Base-by-base conservation (phyloP, 2,888 invertebrate genomes). In the Drepanosiphum platanoidis region DNA sequence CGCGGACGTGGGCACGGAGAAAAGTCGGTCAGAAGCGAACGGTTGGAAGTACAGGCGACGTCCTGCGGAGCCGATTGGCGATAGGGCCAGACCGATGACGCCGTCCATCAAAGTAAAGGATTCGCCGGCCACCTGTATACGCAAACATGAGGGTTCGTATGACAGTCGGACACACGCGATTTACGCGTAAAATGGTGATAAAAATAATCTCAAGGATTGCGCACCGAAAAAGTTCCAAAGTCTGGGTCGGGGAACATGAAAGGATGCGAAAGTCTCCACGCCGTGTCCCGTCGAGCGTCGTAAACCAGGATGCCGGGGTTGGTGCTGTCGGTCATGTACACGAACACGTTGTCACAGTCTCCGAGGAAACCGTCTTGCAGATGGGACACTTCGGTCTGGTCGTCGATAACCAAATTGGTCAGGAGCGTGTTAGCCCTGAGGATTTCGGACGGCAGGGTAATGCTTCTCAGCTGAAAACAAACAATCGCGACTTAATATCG, bases 211-310 rank as follows among this genome's bases (percentile, higher is more conserved):
- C 87, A 94, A 30, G 13, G 74, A 22, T 32, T n/a, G 61, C 79
- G 3, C 4, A 81, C 81, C 39, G 77, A 39, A 13, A 77, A 94
- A 87, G 93, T 93, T 0, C 94, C 93, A 87, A 93, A 92, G 89
- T 95, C 94, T 0, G 96, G 95, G 90, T 96, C 94, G 0, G 96
- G 96, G 90, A 94, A 95, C 95, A 96, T 96, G 74, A 94, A 92
- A 0, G 95, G 94, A 90, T 96, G 95, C 39, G 93, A 92, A 3
- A 95, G 91, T 75, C 96, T 91, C 95, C 96, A 96, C 46, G 95
- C 94, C 87, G 93, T 92, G 89, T 95, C 95, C 71, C 92, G 92
- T 5, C 92, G 91, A 15, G 93, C 94, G 88, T 96, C 95, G 88
- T 94, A 94, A 0, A 92, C 91, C 1, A 92, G 88, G 13, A 93